Evolutionary conservation across 2,113 vertebrate genomes (phyloP).

Genomic region (Equus przewalskii): DNA sequence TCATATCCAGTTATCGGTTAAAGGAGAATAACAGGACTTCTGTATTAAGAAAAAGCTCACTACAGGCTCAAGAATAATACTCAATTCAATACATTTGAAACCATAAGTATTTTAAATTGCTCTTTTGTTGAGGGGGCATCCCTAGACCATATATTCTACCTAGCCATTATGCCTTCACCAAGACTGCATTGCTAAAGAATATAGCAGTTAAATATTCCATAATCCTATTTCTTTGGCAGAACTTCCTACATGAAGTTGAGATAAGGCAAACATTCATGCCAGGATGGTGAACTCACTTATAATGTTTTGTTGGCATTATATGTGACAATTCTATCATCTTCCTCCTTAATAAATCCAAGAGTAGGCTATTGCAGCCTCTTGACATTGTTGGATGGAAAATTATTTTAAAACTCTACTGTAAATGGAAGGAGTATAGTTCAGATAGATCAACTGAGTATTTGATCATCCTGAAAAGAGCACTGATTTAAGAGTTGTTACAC

Average conservation of each 20-base stretch:
- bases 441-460: background rate
- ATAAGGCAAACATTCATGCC: background rate
- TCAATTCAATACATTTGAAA: background rate
- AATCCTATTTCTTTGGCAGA: background rate
- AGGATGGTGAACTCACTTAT: background rate
- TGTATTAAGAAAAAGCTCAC: background rate
- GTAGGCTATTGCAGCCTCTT: background rate
- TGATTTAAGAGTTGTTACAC: background rate
- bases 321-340: background rate
- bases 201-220: background rate
- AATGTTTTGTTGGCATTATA: background rate
- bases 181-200: background rate
- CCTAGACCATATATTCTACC: background rate
- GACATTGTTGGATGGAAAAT: background rate
- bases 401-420: conserved; percentile 2
- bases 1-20: background rate
- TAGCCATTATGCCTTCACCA: background rate
- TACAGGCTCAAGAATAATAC: background rate
- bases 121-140: background rate
- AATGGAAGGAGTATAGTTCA: background rate
- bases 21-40: background rate
- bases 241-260: background rate
- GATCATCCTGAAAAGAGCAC: background rate
- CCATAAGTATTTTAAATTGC: background rate
- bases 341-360: background rate